These are phyloP conservation scores for Acrocephalus arundinaceus DNA, from an alignment of 2,113 vertebrate genomes.

Conservation along the genomic window DNA sequence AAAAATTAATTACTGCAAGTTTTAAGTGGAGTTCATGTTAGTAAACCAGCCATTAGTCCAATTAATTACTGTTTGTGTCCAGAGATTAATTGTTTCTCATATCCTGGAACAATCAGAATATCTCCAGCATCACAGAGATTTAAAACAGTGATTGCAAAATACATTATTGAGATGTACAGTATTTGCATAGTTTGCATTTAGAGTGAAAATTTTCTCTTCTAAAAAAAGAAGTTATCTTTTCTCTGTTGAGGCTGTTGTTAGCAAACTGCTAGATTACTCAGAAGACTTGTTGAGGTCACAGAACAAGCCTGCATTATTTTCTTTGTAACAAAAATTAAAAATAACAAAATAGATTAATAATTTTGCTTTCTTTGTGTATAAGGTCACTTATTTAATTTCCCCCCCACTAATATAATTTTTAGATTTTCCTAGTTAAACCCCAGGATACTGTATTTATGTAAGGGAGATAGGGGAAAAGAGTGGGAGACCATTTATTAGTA, in stretches of 20 bases:
- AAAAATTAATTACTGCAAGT: neutral
- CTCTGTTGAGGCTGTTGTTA: neutral
- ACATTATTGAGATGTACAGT: neutral
- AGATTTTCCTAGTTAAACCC: neutral
- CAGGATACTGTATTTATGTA: neutral
- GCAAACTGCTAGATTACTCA: slow-evolving; percentile 13
- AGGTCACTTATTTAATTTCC: neutral
- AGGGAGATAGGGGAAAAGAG: neutral
- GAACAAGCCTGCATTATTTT: neutral
- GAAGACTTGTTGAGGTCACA: slow-evolving; percentile 10
- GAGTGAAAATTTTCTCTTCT: neutral
- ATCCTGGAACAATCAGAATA: neutral
- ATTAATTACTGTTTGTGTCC: slow-evolving; percentile 7
- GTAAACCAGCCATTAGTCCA: slow-evolving; percentile 1
- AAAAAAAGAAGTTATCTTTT: neutral
- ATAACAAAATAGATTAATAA: neutral
- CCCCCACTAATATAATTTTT: neutral
- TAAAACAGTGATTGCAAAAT: slow-evolving; percentile 12
- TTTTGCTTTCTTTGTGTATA: neutral
- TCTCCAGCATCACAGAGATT: neutral
- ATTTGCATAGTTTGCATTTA: neutral
- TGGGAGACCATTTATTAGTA: neutral
- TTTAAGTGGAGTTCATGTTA: neutral
- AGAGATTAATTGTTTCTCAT: neutral
- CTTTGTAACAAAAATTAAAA: neutral